Evolutionary conservation across 37 sponge, comb jelly and placozoan genomes (phyloP).

Genomic region (Aplysina aerophoba): DNA sequence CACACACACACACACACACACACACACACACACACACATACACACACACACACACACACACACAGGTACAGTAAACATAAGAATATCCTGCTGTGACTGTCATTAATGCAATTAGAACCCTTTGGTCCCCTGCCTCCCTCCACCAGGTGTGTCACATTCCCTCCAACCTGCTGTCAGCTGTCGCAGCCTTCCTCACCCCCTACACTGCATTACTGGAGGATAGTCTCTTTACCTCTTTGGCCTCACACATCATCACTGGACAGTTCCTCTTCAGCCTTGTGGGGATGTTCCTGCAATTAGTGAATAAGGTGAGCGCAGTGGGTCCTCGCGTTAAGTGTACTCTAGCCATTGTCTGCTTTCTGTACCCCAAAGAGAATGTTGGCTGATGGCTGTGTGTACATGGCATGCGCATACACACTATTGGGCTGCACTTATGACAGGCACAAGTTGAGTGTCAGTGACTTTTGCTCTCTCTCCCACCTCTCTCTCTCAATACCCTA

Average conservation of each 20-base stretch:
- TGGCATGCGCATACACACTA: too few species aligned
- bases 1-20: conserved; percentile 30
- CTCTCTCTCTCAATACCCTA: too few species aligned
- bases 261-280: not conserved
- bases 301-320: conserved; percentile 21
- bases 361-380: too few species aligned
- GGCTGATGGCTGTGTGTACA: too few species aligned
- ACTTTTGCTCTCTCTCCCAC: too few species aligned
- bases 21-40: conserved; percentile 22
- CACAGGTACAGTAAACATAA: too few species aligned
- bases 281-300: not conserved
- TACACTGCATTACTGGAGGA: not conserved
- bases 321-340: not conserved
- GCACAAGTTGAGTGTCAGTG: too few species aligned
- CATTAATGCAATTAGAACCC: not conserved
- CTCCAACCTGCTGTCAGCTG: not conserved
- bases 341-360: too few species aligned
- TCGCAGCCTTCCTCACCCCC: not conserved
- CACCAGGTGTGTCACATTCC: not conserved
- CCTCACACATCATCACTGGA: not conserved
- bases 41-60: conserved; percentile 5
- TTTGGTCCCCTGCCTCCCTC: not conserved
- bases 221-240: not conserved
- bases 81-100: not conserved
- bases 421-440: too few species aligned